These are phyloP conservation scores for Bubo blakistoni DNA, from an alignment of 2,113 vertebrate species.

Conservation along the genomic window DNA sequence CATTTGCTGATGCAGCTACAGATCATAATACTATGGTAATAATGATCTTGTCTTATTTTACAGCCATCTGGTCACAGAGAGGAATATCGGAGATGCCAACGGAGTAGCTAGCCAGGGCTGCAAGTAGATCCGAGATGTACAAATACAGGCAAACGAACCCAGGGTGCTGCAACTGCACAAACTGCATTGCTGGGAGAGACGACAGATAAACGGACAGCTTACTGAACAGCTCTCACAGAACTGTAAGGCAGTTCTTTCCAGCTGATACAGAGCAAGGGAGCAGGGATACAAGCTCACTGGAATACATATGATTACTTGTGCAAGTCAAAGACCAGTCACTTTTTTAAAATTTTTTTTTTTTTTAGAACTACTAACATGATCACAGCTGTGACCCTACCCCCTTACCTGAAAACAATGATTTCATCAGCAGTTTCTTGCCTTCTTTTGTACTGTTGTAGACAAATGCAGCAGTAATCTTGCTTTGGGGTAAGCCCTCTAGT, in stretches of 20 bases:
- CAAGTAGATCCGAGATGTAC: not conserved
- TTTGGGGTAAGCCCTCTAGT: slow-evolving; percentile 90
- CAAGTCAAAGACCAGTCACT: not conserved
- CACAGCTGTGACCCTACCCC: not conserved
- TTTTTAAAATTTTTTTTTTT: too few species aligned
- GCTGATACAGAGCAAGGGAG: not conserved
- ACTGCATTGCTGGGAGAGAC: not conserved
- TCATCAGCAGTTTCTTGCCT: slow-evolving; percentile 86
- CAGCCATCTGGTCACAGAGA: not conserved
- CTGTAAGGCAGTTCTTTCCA: not conserved
- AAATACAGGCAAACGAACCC: not conserved
- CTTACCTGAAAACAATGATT: slow-evolving; percentile 94
- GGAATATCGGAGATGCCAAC: not conserved
- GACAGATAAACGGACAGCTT: not conserved
- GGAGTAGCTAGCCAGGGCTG: not conserved
- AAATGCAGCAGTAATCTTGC: slow-evolving; percentile 93
- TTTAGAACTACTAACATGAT: not conserved
- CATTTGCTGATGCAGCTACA: not conserved
- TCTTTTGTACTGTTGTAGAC: slow-evolving; percentile 93
- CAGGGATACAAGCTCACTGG: not conserved
- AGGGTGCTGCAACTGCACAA: not conserved
- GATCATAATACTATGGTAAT: not conserved
- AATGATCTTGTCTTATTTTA: not conserved
- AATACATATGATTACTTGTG: not conserved
- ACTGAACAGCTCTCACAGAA: not conserved